Percentiles rank a stretch among this genome's conserved stretches.
These are phyloP conservation scores for Vidua macroura DNA, from an alignment of 2,113 vertebrate species.

Conservation along the genomic window DNA sequence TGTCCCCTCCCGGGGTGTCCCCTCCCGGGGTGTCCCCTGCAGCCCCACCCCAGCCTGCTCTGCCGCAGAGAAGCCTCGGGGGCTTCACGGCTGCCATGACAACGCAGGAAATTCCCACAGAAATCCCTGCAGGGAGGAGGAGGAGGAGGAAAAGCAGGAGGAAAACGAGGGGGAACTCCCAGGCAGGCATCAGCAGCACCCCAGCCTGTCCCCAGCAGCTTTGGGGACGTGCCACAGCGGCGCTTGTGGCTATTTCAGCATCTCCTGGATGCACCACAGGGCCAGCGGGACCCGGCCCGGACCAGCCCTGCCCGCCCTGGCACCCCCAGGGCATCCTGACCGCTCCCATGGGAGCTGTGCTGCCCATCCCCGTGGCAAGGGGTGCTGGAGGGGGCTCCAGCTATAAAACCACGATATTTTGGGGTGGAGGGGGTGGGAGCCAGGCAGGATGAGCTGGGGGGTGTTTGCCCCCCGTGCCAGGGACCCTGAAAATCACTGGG, in stretches of 20 bases:
- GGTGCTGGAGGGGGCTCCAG: background rate
- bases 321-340: background rate
- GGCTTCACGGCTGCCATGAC: slow-evolving; percentile 20
- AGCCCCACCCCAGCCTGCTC: background rate
- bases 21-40: background rate
- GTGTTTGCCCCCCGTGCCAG: background rate
- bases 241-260: fast-evolving
- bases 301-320: background rate
- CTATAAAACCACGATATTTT: fast-evolving
- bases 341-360: background rate
- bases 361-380: fast-evolving
- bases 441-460: background rate
- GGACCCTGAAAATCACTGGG: fast-evolving
- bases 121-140: background rate
- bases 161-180: background rate
- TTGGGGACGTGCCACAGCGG: fast-evolving
- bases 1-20: too few relatives aligned
- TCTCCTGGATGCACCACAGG: background rate
- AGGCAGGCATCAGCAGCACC: background rate
- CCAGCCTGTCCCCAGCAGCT: fast-evolving
- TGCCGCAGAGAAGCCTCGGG: background rate
- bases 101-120: slow-evolving; percentile 43
- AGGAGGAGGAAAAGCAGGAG: background rate
- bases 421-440: background rate
- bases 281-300: fast-evolving